These are phyloP conservation scores for Trinectes maculatus DNA, from an alignment of 2,113 vertebrate species.

Conservation along the genomic window DNA sequence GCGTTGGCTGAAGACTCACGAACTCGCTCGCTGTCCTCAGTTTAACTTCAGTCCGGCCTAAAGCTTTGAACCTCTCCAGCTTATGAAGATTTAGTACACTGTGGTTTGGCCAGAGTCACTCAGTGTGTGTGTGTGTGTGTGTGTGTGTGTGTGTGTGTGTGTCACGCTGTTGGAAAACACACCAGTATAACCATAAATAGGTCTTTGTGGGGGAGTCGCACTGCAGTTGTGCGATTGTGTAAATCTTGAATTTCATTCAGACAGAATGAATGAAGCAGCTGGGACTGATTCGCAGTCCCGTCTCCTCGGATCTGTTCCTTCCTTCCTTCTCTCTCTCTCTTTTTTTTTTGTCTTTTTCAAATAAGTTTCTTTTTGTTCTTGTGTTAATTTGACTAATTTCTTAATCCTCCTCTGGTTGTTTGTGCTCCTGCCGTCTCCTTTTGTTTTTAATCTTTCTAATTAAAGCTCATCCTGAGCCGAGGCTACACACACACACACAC, in stretches of 20 bases:
- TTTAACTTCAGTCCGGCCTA: conserved; percentile 45
- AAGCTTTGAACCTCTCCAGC: conserved; percentile 38
- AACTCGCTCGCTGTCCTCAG: conserved; percentile 14
- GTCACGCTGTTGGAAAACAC: conserved; percentile 41
- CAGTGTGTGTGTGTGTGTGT: conserved; percentile 29
- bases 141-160: conserved; percentile 38
- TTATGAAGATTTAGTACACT: conserved; percentile 46
- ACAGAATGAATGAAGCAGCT: conserved; percentile 51
- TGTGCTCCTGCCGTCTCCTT: background rate
- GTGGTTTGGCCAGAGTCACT: conserved; percentile 42
- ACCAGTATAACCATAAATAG: conserved; percentile 45
- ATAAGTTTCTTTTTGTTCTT: background rate
- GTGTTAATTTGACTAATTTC: background rate
- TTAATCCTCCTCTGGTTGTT: background rate
- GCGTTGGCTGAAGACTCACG: no score
- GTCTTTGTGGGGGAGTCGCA: conserved; percentile 41
- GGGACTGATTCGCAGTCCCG: conserved; percentile 33
- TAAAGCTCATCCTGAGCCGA: conserved; percentile 40
- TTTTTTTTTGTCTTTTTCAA: background rate
- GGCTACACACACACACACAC: background rate
- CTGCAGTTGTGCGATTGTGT: conserved; percentile 19
- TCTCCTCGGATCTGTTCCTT: no score
- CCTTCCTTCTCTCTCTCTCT: background rate
- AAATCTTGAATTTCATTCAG: conserved; percentile 54
- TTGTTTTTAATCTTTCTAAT: conserved; percentile 35